phyloP scores from a whole-genome alignment of 2,888 invertebrate genomes.

The Steinernema hermaphroditum region DNA sequence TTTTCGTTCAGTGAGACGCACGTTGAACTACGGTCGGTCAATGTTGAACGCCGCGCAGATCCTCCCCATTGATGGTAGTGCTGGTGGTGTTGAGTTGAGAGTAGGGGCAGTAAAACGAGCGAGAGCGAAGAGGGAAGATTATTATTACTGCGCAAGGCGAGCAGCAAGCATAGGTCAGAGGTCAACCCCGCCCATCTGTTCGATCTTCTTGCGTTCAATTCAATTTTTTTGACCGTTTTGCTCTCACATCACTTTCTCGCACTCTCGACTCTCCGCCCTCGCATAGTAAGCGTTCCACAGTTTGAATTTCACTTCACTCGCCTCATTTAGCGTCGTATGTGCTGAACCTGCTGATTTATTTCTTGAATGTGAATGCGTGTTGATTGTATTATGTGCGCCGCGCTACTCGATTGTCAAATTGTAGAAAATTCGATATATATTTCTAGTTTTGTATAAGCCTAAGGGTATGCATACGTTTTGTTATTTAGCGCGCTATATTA shows the following conservation, averaged over 20 bases:
- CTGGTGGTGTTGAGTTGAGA: too few relatives aligned
- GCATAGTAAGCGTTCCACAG: not conserved
- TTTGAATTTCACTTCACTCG: not conserved
- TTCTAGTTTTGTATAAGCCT: too few relatives aligned
- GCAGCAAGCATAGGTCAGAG: slow-evolving; percentile 27
- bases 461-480: too few relatives aligned
- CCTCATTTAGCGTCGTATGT: not conserved
- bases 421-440: too few relatives aligned
- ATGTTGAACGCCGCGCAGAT: too few relatives aligned
- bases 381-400: not conserved
- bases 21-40: too few relatives aligned
- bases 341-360: not conserved
- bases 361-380: not conserved
- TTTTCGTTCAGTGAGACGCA: too few relatives aligned
- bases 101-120: slow-evolving; percentile 14
- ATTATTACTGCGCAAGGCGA: slow-evolving; percentile 25
- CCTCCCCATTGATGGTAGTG: too few relatives aligned
- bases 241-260: slow-evolving; percentile 13
- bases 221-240: slow-evolving; percentile 26
- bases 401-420: too few relatives aligned
- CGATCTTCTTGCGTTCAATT: slow-evolving; percentile 17
- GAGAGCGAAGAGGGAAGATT: slow-evolving; percentile 24
- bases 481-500: too few relatives aligned
- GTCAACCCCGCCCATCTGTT: slow-evolving; percentile 29
- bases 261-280: slow-evolving; percentile 16